These are phyloP conservation scores for Aquatica leii DNA, from an alignment of 2,888 invertebrate species.

Conservation along the genomic window DNA sequence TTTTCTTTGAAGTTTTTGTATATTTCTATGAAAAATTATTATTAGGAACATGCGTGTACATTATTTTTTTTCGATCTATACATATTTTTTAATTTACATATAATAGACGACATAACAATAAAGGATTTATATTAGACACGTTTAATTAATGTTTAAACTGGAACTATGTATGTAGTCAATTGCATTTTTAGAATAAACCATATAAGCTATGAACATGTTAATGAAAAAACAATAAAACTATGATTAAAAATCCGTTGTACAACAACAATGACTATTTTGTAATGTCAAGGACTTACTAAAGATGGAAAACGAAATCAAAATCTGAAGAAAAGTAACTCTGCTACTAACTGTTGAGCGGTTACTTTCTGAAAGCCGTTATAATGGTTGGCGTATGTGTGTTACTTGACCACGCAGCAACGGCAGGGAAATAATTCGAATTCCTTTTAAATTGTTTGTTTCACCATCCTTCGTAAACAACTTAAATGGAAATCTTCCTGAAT, in stretches of 20 bases:
- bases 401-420: slow-evolving; percentile 46
- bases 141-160: too few relatives aligned
- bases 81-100: too few relatives aligned
- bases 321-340: slow-evolving; percentile 58
- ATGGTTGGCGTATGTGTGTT: slow-evolving; percentile 51
- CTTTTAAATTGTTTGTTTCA: slow-evolving; percentile 37
- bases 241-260: not conserved
- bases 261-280: slow-evolving; percentile 19
- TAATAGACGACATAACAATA: too few relatives aligned
- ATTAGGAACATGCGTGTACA: too few relatives aligned
- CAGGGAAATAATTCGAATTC: slow-evolving; percentile 38
- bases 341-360: slow-evolving; percentile 51
- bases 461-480: slow-evolving; percentile 24
- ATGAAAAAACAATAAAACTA: not conserved
- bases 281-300: slow-evolving; percentile 27
- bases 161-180: too few relatives aligned
- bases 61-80: too few relatives aligned
- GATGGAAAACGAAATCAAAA: slow-evolving; percentile 57
- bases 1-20: too few relatives aligned
- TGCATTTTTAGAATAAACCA: too few relatives aligned
- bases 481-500: slow-evolving; percentile 22
- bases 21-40: too few relatives aligned
- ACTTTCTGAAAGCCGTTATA: slow-evolving; percentile 56
- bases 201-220: too few relatives aligned
- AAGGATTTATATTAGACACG: too few relatives aligned